Evolutionary conservation across 1,140 invertebrate species (phyloP), one percentile per base, ranked within the genome.

Genomic region (Papilio aristodemus): DNA sequence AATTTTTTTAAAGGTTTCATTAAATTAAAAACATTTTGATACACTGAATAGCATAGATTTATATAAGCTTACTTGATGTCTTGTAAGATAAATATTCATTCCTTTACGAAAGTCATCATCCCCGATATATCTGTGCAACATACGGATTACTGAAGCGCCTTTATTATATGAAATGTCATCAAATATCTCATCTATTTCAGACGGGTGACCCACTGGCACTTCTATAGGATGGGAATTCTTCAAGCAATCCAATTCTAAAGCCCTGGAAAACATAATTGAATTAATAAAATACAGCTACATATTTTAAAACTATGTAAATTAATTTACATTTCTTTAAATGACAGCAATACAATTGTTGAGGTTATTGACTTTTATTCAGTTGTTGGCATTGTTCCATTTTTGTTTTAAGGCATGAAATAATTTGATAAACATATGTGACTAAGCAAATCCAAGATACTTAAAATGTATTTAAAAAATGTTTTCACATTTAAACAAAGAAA

Each of bases 141-240:
- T 99, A 75, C 98, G 93, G 60, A 99, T 99, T 1, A 99, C 95
- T 38, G 97, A 97, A 0, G 97, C 96, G 14, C 95, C 97, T 92
- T 99, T 99, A 76, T 95, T 95, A 87, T 99, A 99, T 38, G 97
- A 98, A 81, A 99, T 99, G 75, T 96, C 95, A 92, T 99, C 97
- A 89, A 99, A 99, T 75, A 99, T 98, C 87, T 98, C 97, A 84
- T 98, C 97, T 74, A 99, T 97, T 91, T 99, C 97, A 5, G 95
- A 94, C 0, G 97, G 96, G 92, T 98, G 95, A 1, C 95, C 95
- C 0, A 98, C 96, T 38, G 96, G 95, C 13, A 97, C 96, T 92
- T 98, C 96, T 71, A 98, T 97, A 2, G 97, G 96, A 93, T 98
- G 97, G 37, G 96, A 97, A 81, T 96, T 98, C 74, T 96, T 95